These are phyloP conservation scores for Corydoras sp. DNA, from an alignment of 2,113 vertebrate genomes.

Conservation along the genomic window DNA sequence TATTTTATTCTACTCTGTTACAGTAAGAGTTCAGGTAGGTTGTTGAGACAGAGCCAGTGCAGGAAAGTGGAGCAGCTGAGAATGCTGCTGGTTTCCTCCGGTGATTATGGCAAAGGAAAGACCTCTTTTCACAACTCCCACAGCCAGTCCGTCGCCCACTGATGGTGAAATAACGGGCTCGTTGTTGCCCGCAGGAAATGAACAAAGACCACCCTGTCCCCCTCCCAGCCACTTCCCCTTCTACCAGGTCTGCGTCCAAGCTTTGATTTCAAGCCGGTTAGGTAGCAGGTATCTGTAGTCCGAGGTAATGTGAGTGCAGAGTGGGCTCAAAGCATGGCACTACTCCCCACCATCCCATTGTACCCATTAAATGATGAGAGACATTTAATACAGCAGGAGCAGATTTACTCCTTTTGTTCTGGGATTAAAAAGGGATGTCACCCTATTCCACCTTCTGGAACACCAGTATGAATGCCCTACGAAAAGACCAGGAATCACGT, in stretches of 20 bases:
- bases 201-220: slow-evolving; percentile 71
- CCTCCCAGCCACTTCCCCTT: slow-evolving; percentile 34
- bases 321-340: slow-evolving; percentile 39
- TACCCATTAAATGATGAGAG: slow-evolving; percentile 50
- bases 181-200: slow-evolving; percentile 54
- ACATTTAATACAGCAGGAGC: slow-evolving; percentile 54
- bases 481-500: too few species aligned
- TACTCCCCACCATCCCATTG: slow-evolving; percentile 42
- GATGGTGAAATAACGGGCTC: slow-evolving; percentile 60
- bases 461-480: too few species aligned
- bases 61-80: slow-evolving; percentile 68
- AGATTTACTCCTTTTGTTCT: slow-evolving; percentile 34
- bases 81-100: slow-evolving; percentile 54
- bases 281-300: slow-evolving; percentile 58
- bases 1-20: slow-evolving; percentile 5
- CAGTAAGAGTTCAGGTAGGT: slow-evolving; percentile 29
- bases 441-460: too few species aligned
- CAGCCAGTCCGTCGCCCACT: slow-evolving; percentile 46
- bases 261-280: slow-evolving; percentile 63
- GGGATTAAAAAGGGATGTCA: slow-evolving; percentile 37
- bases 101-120: slow-evolving; percentile 59
- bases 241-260: slow-evolving; percentile 48
- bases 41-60: slow-evolving; percentile 62
- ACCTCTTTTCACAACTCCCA: slow-evolving; percentile 45
- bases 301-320: slow-evolving; percentile 52